phyloP scores from a whole-genome alignment of 2,113 vertebrate species.

The Psilopsiagon aurifrons region DNA sequence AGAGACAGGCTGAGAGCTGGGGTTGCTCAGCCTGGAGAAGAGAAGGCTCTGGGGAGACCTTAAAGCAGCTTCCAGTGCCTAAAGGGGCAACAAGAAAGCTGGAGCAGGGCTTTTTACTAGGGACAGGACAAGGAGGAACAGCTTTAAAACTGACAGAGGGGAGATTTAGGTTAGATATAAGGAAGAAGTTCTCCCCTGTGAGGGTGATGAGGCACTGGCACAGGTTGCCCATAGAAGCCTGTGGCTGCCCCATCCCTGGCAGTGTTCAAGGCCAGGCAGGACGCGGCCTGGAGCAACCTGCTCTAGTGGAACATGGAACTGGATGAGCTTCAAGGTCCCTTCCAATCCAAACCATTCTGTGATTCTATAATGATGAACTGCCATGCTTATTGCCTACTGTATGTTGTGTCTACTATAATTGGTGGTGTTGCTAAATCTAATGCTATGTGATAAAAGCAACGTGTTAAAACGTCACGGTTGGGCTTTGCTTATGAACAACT shows the following conservation, averaged over 20 bases:
- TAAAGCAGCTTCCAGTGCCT: neutral
- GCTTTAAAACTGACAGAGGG: neutral
- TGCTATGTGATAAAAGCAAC: neutral
- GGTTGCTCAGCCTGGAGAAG: neutral
- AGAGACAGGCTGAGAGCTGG: neutral
- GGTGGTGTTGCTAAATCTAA: neutral
- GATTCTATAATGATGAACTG: neutral
- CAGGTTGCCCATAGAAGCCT: neutral
- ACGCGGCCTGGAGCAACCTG: neutral
- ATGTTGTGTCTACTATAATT: fast-evolving
- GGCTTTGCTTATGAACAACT: neutral
- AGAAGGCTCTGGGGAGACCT: neutral
- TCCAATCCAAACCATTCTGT: neutral
- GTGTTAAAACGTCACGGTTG: neutral
- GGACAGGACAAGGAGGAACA: neutral
- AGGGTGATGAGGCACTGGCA: neutral
- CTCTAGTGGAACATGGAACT: neutral
- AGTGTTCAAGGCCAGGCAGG: neutral
- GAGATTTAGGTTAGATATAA: neutral
- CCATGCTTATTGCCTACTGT: fast-evolving
- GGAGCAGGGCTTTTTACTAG: neutral
- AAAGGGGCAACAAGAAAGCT: neutral
- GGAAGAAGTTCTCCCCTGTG: neutral
- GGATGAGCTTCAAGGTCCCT: neutral
- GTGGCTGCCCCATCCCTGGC: neutral